Percentiles rank a stretch among this genome's conserved stretches.
These are phyloP conservation scores for Micromussa lordhowensis DNA, from an alignment of 92 coral and sea anemone species.

Conservation along the genomic window DNA sequence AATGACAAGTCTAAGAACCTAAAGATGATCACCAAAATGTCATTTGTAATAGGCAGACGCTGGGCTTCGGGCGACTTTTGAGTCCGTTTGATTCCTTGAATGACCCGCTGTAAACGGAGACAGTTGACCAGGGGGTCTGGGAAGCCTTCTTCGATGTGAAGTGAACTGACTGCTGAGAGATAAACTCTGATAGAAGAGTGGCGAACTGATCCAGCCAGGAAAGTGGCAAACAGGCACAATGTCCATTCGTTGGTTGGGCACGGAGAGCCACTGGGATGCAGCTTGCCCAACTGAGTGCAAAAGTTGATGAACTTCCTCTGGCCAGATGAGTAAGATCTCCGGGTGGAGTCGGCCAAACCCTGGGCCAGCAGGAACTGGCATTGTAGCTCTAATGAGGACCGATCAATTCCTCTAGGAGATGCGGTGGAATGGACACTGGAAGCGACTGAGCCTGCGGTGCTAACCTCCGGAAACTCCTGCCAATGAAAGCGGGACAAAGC, in stretches of 20 bases:
- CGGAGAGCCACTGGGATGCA: background rate
- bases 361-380: too few relatives aligned
- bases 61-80: too few relatives aligned
- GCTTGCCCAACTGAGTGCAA: background rate
- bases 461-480: too few relatives aligned
- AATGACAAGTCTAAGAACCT: background rate
- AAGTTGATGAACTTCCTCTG: slow-evolving; percentile 37
- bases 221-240: background rate
- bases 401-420: too few relatives aligned
- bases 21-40: slow-evolving; percentile 1
- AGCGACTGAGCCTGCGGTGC: too few relatives aligned
- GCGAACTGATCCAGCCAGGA: slow-evolving; percentile 12
- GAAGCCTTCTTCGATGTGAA: slow-evolving; percentile 3
- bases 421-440: too few relatives aligned
- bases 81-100: too few relatives aligned
- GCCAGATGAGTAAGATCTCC: background rate
- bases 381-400: too few relatives aligned
- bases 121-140: background rate
- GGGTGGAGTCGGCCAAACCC: too few relatives aligned
- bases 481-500: too few relatives aligned
- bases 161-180: slow-evolving; percentile 7
- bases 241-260: too few relatives aligned
- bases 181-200: slow-evolving; percentile 27
- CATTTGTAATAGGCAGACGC: slow-evolving; percentile 16
- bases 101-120: background rate